Percentiles rank a stretch among this genome's conserved stretches.
Conservation (phyloP, 1,140 invertebrate species). For the Colletes latitarsis region DNA sequence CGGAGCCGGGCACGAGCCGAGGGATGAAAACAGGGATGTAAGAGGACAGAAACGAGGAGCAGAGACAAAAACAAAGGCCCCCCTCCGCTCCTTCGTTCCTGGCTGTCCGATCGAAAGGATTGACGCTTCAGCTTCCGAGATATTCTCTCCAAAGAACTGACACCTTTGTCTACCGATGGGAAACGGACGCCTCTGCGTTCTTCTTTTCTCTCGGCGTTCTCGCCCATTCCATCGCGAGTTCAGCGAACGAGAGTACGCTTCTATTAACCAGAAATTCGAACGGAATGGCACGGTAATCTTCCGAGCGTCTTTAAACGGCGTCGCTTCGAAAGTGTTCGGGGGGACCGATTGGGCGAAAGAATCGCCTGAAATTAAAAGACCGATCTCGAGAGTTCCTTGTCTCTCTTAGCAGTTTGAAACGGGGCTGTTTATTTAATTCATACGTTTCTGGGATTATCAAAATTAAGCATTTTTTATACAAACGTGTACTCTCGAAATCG, state of each 20-base stretch:
- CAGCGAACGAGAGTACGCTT: background rate
- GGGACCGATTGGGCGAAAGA: background rate
- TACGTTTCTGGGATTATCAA: no score
- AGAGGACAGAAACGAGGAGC: slow-evolving; percentile 67
- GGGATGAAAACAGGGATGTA: slow-evolving; percentile 57
- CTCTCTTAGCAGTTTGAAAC: no score
- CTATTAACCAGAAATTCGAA: slow-evolving; percentile 35
- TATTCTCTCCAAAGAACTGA: slow-evolving; percentile 72
- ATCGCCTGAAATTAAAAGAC: no score
- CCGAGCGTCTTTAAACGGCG: background rate
- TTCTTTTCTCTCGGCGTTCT: slow-evolving; percentile 37
- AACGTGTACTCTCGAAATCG: no score
- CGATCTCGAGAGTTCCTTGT: background rate
- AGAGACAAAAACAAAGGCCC: slow-evolving; percentile 75
- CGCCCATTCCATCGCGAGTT: slow-evolving; percentile 50
- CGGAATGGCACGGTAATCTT: slow-evolving; percentile 15
- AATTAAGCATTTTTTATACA: no score
- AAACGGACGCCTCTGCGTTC: slow-evolving; percentile 57
- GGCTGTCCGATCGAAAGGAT: slow-evolving; percentile 76
- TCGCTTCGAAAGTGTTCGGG: background rate
- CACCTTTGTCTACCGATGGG: slow-evolving; percentile 72
- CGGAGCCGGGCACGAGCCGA: slow-evolving; percentile 6
- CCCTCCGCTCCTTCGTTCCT: slow-evolving; percentile 53
- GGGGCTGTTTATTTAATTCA: no score
- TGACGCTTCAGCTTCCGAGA: slow-evolving; percentile 73